These are phyloP conservation scores for Amniataba percoides DNA, from an alignment of 2,797 vertebrate species.

Conservation along the genomic window DNA sequence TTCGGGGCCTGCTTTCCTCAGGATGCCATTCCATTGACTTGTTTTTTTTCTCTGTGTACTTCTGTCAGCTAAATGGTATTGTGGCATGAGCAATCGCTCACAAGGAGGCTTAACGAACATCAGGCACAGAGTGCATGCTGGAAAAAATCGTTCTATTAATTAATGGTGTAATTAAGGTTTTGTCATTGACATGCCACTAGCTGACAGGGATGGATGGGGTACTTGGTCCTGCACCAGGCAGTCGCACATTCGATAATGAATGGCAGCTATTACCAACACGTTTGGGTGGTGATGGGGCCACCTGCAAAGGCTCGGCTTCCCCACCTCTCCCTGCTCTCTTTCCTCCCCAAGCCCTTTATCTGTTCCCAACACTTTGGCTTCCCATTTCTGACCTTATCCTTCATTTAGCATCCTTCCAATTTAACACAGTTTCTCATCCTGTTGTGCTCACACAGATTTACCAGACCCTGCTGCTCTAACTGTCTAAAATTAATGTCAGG, in stretches of 20 bases:
- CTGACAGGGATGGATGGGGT: conserved; percentile 97
- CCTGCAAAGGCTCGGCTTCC: conserved; percentile 89
- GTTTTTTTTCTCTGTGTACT: conserved; percentile 67
- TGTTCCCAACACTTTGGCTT: conserved; percentile 70
- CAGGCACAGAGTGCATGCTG: conserved; percentile 89
- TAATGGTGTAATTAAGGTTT: conserved; percentile 99
- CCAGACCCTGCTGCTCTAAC: conserved; percentile 58
- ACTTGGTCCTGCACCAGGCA: conserved; percentile 88
- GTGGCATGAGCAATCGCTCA: conserved; percentile 88
- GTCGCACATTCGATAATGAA: conserved; percentile 90
- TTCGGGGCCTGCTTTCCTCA: conserved; percentile 55
- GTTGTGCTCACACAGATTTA: conserved; percentile 57
- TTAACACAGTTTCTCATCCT: conserved; percentile 56
- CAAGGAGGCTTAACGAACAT: conserved; percentile 92
- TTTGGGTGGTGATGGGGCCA: conserved; percentile 92
- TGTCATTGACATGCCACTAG: conserved; percentile 97
- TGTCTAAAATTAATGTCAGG: conserved; percentile 83
- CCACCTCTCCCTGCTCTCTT: conserved; percentile 69
- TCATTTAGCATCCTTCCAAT: conserved; percentile 74
- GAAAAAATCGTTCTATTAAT: conserved; percentile 98
- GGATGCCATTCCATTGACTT: conserved; percentile 68
- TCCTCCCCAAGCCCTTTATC: conserved; percentile 71
- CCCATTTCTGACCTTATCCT: conserved; percentile 69
- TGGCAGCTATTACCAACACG: conserved; percentile 95
- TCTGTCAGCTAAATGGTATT: conserved; percentile 76